Base-by-base conservation (phyloP, 2,888 invertebrate genomes). In the Crioceris asparagi region DNA sequence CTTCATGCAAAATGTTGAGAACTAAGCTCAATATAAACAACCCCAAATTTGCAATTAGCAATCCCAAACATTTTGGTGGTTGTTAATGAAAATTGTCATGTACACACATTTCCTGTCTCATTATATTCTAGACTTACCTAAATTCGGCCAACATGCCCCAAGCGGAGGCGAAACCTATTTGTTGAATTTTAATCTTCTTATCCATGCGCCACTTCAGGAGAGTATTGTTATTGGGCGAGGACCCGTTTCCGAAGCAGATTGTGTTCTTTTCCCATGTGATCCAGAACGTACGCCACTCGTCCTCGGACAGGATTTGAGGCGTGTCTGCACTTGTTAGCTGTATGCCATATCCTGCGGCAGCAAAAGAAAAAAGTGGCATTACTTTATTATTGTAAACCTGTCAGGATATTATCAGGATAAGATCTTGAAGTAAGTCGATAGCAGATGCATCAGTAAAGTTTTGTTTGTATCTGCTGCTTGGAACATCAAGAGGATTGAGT, bases 81-180 rank as follows among this genome's bases (percentile, higher is more conserved):
- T n/a, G n/a, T n/a, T n/a, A n/a, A n/a, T n/a, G n/a, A n/a, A n/a
- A n/a, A n/a, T n/a, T n/a, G n/a, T n/a, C n/a, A n/a, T n/a, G n/a
- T n/a, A n/a, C n/a, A n/a, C n/a, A n/a, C n/a, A n/a, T n/a, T n/a
- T n/a, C n/a, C n/a, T n/a, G n/a, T n/a, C n/a, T n/a, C n/a, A n/a
- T n/a, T n/a, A n/a, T n/a, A n/a, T n/a, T n/a, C n/a, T n/a, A n/a
- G 11, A 12, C 53, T 53, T 47, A 75, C 77, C 77, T 73, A 52
- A 78, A 77, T 53, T 77, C 75, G 2, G 77, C 77, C 18, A 70
- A 66, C 30, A 71, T 71, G 1, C 77, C 76, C 75, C 77, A 77
- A 3, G 72, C 60, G 1, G 77, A 75, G 12, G 75, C 72, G 52
- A 78, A 77, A 2, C 77, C 77, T 7, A 78, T 69, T 48, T 70